phyloP scores from a whole-genome alignment of 2,113 vertebrate species.

The Brachypodius melanocephalos region DNA sequence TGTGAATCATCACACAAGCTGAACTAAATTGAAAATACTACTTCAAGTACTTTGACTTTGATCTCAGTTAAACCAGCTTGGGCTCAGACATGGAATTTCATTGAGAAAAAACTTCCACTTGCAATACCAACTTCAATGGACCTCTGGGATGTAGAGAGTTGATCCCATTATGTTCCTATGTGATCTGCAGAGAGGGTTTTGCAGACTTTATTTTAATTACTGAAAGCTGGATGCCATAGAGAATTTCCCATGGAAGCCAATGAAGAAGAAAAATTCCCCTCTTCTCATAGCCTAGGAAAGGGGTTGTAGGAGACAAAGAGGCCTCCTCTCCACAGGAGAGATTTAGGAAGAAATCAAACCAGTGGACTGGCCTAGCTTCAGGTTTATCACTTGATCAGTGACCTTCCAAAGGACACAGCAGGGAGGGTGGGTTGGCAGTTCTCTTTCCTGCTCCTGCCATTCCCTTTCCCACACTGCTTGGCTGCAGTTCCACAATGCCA shows the following conservation, averaged over 20 bases:
- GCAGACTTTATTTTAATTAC: not conserved
- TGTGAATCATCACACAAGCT: not conserved
- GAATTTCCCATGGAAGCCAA: not conserved
- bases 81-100: not conserved
- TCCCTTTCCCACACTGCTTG: not conserved
- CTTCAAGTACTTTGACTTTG: not conserved
- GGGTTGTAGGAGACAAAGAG: not conserved
- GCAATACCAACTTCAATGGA: not conserved
- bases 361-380: not conserved
- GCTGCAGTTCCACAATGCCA: not conserved
- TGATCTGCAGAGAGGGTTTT: not conserved
- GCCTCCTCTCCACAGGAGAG: not conserved
- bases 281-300: not conserved
- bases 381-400: not conserved
- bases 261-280: not conserved
- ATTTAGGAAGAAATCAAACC: not conserved
- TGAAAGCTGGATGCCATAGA: not conserved
- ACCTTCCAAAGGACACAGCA: not conserved
- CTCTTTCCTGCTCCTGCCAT: not conserved
- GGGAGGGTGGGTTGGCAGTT: not conserved
- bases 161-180: not conserved
- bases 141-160: not conserved
- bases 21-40: not conserved
- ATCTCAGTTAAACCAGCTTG: not conserved
- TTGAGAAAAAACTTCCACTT: not conserved